These are phyloP conservation scores for Antrozous pallidus DNA, from an alignment of 2,797 vertebrate species.

Conservation along the genomic window DNA sequence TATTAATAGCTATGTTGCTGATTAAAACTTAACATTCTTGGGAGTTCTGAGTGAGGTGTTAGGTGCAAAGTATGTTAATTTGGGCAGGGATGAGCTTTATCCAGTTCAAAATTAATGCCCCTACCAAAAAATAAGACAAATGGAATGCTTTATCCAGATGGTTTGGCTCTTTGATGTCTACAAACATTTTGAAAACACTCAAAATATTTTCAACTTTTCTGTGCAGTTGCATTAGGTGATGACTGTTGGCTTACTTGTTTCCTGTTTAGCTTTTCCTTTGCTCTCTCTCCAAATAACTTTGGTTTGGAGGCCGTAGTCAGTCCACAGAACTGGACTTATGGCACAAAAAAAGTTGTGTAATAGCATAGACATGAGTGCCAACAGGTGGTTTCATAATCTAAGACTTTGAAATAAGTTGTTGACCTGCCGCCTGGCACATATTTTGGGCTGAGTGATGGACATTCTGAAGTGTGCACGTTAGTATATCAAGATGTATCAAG, in stretches of 20 bases:
- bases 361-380: background rate
- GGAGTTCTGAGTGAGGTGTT: conserved; percentile 58
- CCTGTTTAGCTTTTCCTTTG: conserved; percentile 69
- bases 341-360: background rate
- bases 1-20: conserved; percentile 26
- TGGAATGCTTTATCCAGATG: conserved; percentile 63
- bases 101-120: conserved; percentile 53
- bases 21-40: conserved; percentile 41
- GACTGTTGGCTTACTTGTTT: conserved; percentile 58
- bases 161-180: conserved; percentile 66
- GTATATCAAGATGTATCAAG: background rate
- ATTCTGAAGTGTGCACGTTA: background rate
- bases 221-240: conserved; percentile 56
- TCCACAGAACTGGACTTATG: background rate
- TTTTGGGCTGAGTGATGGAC: background rate
- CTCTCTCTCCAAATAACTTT: conserved; percentile 63
- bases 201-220: conserved; percentile 59
- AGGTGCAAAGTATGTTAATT: conserved; percentile 57
- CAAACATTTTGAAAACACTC: conserved; percentile 63
- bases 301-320: background rate
- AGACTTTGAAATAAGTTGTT: background rate
- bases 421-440: background rate
- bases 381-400: conserved; percentile 24
- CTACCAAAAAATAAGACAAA: conserved; percentile 19
- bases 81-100: conserved; percentile 52